Percentiles rank a stretch among this genome's conserved stretches.
These are phyloP conservation scores for honey bee (Apis mellifera) DNA, from an alignment of 1,140 invertebrate genomes.

Conservation along the genomic window DNA sequence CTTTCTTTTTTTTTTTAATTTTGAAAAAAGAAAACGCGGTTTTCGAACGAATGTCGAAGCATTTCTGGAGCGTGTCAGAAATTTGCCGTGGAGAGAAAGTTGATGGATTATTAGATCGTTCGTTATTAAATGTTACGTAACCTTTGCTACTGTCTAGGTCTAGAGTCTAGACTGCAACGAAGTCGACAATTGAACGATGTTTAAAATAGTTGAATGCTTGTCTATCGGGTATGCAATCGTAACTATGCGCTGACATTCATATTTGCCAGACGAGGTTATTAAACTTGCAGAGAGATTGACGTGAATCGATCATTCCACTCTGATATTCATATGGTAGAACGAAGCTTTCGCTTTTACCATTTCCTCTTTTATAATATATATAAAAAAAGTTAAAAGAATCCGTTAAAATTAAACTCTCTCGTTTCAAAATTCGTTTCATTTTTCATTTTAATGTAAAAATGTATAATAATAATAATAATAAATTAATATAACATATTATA, in stretches of 20 bases:
- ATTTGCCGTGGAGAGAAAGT: not conserved
- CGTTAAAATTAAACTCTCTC: not conserved
- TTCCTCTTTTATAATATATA: not conserved
- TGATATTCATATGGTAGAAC: not conserved
- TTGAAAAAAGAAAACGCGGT: too few relatives aligned
- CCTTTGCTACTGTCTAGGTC: conserved; percentile 31
- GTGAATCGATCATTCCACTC: conserved; percentile 21
- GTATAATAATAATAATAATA: too few relatives aligned
- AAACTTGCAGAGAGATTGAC: conserved; percentile 29
- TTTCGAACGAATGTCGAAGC: too few relatives aligned
- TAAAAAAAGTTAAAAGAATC: too few relatives aligned
- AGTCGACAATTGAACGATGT: conserved; percentile 34
- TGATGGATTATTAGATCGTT: conserved; percentile 33
- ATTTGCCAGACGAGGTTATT: conserved; percentile 43
- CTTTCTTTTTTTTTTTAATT: too few relatives aligned
- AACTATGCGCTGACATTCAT: conserved; percentile 3
- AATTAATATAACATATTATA: too few relatives aligned
- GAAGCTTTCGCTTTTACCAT: not conserved
- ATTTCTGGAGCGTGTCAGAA: not conserved
- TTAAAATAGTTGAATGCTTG: conserved; percentile 47
- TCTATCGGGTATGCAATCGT: conserved; percentile 17
- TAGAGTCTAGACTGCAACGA: conserved; percentile 32
- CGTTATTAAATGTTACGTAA: conserved; percentile 35
- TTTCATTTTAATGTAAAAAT: too few relatives aligned
- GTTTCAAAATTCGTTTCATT: too few relatives aligned